These are phyloP conservation scores for Altica lythri DNA, from an alignment of 2,888 invertebrate genomes.

Conservation along the genomic window DNA sequence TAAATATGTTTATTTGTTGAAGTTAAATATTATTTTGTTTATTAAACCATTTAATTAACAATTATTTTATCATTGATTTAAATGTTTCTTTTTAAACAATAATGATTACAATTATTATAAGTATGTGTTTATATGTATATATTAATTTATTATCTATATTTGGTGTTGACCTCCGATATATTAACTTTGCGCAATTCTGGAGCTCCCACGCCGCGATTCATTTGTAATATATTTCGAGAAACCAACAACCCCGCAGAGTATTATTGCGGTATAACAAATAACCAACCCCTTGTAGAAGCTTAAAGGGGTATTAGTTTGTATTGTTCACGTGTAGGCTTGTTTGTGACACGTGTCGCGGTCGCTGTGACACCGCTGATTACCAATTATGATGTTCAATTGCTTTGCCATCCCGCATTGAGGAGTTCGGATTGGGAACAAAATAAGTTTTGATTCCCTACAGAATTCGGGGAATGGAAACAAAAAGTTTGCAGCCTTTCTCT, in stretches of 20 bases:
- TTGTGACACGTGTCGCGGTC: constrained; percentile 53
- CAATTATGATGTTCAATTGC: constrained; percentile 55
- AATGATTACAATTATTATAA: too few species aligned
- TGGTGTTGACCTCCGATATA: too few species aligned
- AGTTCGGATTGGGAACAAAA: constrained; percentile 43
- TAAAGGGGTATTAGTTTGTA: constrained; percentile 40
- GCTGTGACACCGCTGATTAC: constrained; percentile 51
- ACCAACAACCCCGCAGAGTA: constrained; percentile 15
- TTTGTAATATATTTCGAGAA: constrained; percentile 11
- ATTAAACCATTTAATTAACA: too few species aligned
- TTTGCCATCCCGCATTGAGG: constrained; percentile 41
- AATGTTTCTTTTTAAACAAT: too few species aligned
- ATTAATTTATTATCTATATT: too few species aligned
- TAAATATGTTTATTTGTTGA: too few species aligned
- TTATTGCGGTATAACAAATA: constrained; percentile 30
- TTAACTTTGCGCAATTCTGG: constrained; percentile 6
- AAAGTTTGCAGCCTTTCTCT: constrained; percentile 25
- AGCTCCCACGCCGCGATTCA: not conserved
- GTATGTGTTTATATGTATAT: too few species aligned
- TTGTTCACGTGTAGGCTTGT: constrained; percentile 50
- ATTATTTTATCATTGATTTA: too few species aligned
- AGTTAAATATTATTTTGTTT: too few species aligned
- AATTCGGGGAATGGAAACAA: constrained; percentile 30
- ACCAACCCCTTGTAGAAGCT: constrained; percentile 22
- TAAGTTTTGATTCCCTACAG: constrained; percentile 40